Evolutionary conservation across 2,888 invertebrate genomes (phyloP).

Genomic region (Opisthograptis luteolata): DNA sequence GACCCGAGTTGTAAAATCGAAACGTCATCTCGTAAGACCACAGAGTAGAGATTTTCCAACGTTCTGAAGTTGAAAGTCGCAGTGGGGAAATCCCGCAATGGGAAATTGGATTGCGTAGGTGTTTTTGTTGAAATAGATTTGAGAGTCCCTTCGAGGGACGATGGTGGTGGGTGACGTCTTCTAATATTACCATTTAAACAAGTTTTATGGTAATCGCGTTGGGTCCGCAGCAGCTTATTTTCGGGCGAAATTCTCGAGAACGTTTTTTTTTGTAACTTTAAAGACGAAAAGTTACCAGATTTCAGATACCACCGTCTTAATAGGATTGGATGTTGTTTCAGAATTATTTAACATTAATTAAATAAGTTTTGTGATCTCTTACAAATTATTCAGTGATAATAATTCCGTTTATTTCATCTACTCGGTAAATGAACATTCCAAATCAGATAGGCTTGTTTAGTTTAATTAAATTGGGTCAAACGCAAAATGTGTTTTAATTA

Average conservation of each 20-base stretch:
- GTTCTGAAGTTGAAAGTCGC: slow-evolving; percentile 5
- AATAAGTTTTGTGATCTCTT: slow-evolving; percentile 54
- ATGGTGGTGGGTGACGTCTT: slow-evolving; percentile 76
- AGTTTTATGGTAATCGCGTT: slow-evolving; percentile 81
- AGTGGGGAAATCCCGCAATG: slow-evolving; percentile 7
- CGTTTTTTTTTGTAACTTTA: slow-evolving; percentile 72
- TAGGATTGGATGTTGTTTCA: slow-evolving; percentile 71
- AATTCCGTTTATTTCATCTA: slow-evolving; percentile 40
- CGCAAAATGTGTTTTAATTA: not conserved
- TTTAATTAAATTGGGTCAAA: slow-evolving; percentile 13
- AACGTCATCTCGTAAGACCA: slow-evolving; percentile 30
- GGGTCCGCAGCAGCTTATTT: slow-evolving; percentile 74
- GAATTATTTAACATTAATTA: slow-evolving; percentile 73
- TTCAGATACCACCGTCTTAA: slow-evolving; percentile 69
- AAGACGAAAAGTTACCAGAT: slow-evolving; percentile 76
- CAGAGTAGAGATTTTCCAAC: slow-evolving; percentile 14
- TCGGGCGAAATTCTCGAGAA: slow-evolving; percentile 71
- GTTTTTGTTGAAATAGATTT: slow-evolving; percentile 53
- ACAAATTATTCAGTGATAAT: slow-evolving; percentile 52
- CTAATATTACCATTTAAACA: slow-evolving; percentile 85
- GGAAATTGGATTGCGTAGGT: slow-evolving; percentile 23
- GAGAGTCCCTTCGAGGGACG: slow-evolving; percentile 58
- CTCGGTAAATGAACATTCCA: slow-evolving; percentile 17
- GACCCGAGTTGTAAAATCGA: slow-evolving; percentile 40
- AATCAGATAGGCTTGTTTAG: slow-evolving; percentile 13